Conservation (phyloP, 2,113 vertebrate species). For the Aramus guarauna region DNA sequence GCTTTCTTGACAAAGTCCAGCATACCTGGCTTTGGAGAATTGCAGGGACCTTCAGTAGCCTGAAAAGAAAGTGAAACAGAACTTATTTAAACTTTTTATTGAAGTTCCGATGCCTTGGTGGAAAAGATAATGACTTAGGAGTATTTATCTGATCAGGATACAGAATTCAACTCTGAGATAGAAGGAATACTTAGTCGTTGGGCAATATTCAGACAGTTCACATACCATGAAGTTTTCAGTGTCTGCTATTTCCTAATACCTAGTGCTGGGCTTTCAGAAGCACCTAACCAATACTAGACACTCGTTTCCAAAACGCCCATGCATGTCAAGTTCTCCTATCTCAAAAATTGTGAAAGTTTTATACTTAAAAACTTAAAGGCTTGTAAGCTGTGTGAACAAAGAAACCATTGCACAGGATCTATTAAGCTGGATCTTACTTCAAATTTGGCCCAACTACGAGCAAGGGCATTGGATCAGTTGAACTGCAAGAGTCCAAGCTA, state of each 20-base stretch:
- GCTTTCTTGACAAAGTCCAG: slow-evolving; percentile 89
- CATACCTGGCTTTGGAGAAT: slow-evolving; percentile 83
- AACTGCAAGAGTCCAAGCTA: not conserved
- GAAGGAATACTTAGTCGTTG: not conserved
- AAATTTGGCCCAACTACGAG: not conserved
- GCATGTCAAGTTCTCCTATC: not conserved
- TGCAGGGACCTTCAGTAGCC: slow-evolving; percentile 89
- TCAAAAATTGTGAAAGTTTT: not conserved
- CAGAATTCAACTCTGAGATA: not conserved
- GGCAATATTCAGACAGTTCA: not conserved
- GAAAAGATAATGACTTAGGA: not conserved
- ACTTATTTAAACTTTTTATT: not conserved
- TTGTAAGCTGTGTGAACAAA: not conserved
- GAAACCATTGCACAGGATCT: not conserved
- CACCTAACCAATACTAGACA: not conserved
- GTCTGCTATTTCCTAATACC: not conserved
- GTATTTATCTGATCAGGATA: not conserved
- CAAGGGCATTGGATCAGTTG: not conserved
- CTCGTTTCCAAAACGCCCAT: not conserved
- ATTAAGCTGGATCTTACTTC: not conserved
- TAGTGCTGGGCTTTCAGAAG: not conserved
- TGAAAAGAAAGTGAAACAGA: slow-evolving; percentile 43
- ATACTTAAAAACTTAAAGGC: not conserved
- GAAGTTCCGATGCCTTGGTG: not conserved
- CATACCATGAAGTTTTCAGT: not conserved